phyloP scores from a whole-genome alignment of 2,797 vertebrate species.

The Lutra lutra region DNA sequence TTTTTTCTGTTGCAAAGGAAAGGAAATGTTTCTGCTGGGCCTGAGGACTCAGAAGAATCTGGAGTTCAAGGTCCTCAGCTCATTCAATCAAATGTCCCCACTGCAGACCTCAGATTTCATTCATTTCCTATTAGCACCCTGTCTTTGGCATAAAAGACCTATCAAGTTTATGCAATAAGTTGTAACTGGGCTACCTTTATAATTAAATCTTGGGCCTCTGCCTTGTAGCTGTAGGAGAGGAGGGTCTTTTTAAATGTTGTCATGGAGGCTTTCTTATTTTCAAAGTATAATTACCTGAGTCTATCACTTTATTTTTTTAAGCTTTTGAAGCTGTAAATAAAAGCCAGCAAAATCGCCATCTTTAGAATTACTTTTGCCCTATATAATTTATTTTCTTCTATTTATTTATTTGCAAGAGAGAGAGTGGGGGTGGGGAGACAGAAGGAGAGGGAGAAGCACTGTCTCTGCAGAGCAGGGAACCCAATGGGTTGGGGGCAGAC shows the following conservation, averaged over 20 bases:
- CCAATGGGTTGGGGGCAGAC: too few relatives aligned
- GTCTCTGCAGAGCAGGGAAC: background rate
- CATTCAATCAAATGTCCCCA: background rate
- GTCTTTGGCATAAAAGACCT: background rate
- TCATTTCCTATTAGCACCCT: background rate
- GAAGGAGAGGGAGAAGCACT: background rate
- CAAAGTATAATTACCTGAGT: background rate
- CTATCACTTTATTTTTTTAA: background rate
- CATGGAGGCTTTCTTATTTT: background rate
- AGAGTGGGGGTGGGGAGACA: fast-evolving
- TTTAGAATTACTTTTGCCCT: background rate
- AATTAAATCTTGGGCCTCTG: background rate
- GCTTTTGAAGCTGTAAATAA: background rate
- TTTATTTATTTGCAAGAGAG: background rate
- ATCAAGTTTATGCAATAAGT: background rate
- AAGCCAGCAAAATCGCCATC: background rate
- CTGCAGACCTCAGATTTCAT: background rate
- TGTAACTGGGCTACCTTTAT: background rate
- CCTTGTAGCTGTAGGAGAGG: background rate
- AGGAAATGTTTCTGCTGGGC: background rate
- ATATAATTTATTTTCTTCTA: background rate
- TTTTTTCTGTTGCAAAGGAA: background rate
- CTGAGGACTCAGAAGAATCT: background rate
- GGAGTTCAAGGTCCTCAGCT: background rate
- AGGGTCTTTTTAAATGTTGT: background rate